Percentiles rank a stretch among this genome's conserved stretches.
Evolutionary conservation across 2,888 invertebrate species (phyloP).

Genomic region (Athrips mouffetella): DNA sequence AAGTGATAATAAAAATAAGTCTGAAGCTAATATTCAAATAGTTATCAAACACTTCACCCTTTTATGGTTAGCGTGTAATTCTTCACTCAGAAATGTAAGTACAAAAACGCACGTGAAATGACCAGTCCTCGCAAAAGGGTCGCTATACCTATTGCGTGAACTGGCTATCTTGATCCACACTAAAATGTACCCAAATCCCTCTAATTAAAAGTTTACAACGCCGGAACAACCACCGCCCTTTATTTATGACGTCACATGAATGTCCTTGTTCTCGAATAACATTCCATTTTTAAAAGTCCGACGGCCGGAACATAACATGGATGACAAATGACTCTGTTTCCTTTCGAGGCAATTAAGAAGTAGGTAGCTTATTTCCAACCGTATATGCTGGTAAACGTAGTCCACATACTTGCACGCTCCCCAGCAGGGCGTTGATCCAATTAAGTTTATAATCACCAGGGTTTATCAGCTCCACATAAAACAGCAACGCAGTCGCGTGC

Average conservation of each 20-base stretch:
- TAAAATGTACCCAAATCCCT: constrained; percentile 52
- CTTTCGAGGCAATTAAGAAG: constrained; percentile 33
- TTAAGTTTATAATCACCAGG: constrained; percentile 41
- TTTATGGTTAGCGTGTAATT: constrained; percentile 37
- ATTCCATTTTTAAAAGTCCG: constrained; percentile 15
- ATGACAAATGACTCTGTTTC: constrained; percentile 34
- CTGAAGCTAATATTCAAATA: no score
- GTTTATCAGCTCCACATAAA: constrained; percentile 35
- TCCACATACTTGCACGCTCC: constrained; percentile 28
- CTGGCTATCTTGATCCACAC: constrained; percentile 47
- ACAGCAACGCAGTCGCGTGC: constrained; percentile 38
- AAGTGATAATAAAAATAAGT: no score
- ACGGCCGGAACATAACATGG: constrained; percentile 30
- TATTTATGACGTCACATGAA: constrained; percentile 35
- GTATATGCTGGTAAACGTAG: constrained; percentile 1
- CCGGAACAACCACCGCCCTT: constrained; percentile 34
- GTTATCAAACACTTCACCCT: no score
- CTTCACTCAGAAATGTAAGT: constrained; percentile 49
- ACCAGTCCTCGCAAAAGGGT: constrained; percentile 36
- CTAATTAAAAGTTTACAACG: constrained; percentile 65
- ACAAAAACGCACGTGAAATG: constrained; percentile 33
- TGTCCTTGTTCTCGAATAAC: constrained; percentile 22
- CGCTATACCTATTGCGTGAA: constrained; percentile 58
- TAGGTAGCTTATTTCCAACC: constrained; percentile 11
- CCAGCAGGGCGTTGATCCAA: constrained; percentile 24